A percentile compares a stretch with the other conserved stretches of the same genome.
phyloP scores from a whole-genome alignment of 2,888 invertebrate species.

The Podotricha telesiphe region DNA sequence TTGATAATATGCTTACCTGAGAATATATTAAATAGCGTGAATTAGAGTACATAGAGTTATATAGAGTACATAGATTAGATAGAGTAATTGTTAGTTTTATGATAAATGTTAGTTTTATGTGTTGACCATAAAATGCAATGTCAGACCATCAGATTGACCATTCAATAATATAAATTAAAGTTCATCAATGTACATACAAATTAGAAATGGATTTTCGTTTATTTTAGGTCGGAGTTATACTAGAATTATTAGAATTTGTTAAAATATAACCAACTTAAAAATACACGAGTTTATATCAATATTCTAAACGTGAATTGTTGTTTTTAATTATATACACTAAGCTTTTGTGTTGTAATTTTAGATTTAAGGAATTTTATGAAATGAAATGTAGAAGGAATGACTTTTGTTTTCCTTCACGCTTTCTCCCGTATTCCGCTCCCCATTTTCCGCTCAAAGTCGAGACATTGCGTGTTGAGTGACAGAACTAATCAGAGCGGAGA shows the following conservation, averaged over 20 bases:
- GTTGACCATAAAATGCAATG: neutral
- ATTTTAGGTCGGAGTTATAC: neutral
- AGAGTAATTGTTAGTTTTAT: too few relatives aligned
- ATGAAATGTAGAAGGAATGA: too few relatives aligned
- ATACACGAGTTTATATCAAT: neutral
- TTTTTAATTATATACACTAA: neutral
- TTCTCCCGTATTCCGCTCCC: too few relatives aligned
- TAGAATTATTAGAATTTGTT: neutral
- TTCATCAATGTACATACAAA: neutral
- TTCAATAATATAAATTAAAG: constrained; percentile 6
- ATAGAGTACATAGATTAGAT: neutral
- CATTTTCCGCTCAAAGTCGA: too few relatives aligned
- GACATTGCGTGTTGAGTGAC: too few relatives aligned
- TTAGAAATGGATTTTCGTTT: constrained; percentile 5
- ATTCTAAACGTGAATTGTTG: neutral
- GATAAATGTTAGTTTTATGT: too few relatives aligned
- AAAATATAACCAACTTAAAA: neutral
- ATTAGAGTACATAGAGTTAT: too few relatives aligned
- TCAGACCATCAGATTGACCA: neutral
- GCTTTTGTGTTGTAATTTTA: too few relatives aligned
- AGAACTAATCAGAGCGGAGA: too few relatives aligned
- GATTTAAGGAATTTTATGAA: too few relatives aligned
- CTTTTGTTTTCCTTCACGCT: too few relatives aligned
- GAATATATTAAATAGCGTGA: too few relatives aligned
- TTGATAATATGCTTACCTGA: neutral